These are phyloP conservation scores for Alectoris magna DNA, from an alignment of 2,797 vertebrate genomes.

Conservation along the genomic window DNA sequence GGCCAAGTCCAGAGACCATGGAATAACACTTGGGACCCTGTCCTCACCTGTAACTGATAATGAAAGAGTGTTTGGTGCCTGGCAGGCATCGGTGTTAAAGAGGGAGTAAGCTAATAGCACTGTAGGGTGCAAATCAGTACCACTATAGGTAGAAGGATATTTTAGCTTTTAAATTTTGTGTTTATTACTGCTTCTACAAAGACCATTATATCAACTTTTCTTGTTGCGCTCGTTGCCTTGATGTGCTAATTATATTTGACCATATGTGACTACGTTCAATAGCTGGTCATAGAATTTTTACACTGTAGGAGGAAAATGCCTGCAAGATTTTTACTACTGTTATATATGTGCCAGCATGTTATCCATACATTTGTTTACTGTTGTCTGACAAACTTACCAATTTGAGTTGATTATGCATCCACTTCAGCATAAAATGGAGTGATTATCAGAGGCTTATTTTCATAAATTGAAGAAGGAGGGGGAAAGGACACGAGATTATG, in stretches of 20 bases:
- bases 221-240: background rate
- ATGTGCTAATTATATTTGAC: background rate
- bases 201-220: background rate
- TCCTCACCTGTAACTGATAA: background rate
- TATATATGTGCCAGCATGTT: background rate
- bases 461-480: background rate
- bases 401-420: background rate
- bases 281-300: background rate
- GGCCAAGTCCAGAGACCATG: background rate
- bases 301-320: background rate
- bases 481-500: background rate
- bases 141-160: background rate
- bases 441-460: background rate
- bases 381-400: background rate
- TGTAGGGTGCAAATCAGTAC: background rate
- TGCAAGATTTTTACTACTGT: background rate
- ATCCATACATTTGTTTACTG: background rate
- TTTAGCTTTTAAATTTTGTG: background rate
- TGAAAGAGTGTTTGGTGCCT: background rate
- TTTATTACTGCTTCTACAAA: background rate
- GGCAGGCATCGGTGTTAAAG: background rate
- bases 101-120: background rate
- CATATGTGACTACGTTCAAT: rapidly evolving
- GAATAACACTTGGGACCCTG: background rate
- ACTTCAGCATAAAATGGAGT: rapidly evolving